phyloP scores from a whole-genome alignment of 2,888 invertebrate species.

The Ormia ochracea region DNA sequence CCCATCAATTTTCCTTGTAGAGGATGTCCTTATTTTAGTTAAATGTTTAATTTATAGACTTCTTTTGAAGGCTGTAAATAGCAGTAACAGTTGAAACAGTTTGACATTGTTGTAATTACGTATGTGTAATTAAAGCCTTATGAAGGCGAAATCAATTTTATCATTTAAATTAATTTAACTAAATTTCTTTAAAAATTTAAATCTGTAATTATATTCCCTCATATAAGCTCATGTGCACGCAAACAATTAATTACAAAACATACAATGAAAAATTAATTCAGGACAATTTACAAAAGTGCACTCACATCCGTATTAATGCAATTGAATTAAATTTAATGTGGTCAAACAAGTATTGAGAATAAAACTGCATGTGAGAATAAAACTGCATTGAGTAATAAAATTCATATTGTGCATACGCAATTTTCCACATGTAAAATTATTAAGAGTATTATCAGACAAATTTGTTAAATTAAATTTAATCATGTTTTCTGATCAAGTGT shows the following conservation, averaged over 20 bases:
- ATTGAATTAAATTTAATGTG: conserved; percentile 38
- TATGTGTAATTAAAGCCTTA: too few species aligned
- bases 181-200: too few species aligned
- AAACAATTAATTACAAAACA: not conserved
- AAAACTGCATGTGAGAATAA: not conserved
- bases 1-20: too few species aligned
- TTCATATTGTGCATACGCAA: not conserved
- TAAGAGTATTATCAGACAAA: not conserved
- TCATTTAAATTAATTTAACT: too few species aligned
- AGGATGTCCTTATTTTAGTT: too few species aligned
- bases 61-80: too few species aligned
- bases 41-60: too few species aligned
- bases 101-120: too few species aligned
- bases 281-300: not conserved
- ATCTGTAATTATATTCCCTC: too few species aligned
- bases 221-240: too few species aligned
- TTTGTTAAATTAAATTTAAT: not conserved
- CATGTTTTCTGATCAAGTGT: not conserved
- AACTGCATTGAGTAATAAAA: not conserved
- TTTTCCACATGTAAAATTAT: not conserved
- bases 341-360: conserved; percentile 28
- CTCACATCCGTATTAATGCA: conserved; percentile 16
- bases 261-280: conserved; percentile 4
- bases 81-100: too few species aligned
- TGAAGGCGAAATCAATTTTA: too few species aligned